Percentiles rank a stretch among this genome's conserved stretches.
Conservation (phyloP, 2,797 vertebrate genomes). For the Leucoraja ocellata region DNA sequence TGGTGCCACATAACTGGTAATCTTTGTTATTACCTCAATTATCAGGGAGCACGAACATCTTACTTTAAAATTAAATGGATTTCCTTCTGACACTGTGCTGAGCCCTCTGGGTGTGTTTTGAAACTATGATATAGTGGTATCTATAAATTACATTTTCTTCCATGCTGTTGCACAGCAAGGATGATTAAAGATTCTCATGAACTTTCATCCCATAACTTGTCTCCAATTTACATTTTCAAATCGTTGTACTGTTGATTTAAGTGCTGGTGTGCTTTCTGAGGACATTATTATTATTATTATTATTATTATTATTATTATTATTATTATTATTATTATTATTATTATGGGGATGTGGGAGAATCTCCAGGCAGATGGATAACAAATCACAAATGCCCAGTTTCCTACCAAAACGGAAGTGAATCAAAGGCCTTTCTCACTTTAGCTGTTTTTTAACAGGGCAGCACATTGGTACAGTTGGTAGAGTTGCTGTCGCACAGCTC, state of each 20-base stretch:
- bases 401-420: background rate
- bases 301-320: background rate
- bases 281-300: background rate
- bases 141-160: slow-evolving; percentile 32
- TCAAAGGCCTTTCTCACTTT: background rate
- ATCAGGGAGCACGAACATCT: background rate
- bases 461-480: too few species aligned
- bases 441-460: background rate
- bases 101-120: slow-evolving; percentile 19
- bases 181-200: background rate
- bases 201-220: slow-evolving; percentile 14
- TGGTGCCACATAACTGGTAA: background rate
- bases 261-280: background rate
- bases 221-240: background rate
- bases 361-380: background rate
- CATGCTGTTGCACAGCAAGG: slow-evolving; percentile 8
- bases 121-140: background rate
- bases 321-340: background rate
- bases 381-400: background rate
- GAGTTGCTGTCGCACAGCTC: too few species aligned
- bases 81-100: background rate
- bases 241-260: background rate
- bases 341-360: background rate
- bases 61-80: slow-evolving; percentile 26
- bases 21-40: slow-evolving; percentile 15